phyloP scores from a whole-genome alignment of 2,113 vertebrate genomes.

The Taurulus bubalis region DNA sequence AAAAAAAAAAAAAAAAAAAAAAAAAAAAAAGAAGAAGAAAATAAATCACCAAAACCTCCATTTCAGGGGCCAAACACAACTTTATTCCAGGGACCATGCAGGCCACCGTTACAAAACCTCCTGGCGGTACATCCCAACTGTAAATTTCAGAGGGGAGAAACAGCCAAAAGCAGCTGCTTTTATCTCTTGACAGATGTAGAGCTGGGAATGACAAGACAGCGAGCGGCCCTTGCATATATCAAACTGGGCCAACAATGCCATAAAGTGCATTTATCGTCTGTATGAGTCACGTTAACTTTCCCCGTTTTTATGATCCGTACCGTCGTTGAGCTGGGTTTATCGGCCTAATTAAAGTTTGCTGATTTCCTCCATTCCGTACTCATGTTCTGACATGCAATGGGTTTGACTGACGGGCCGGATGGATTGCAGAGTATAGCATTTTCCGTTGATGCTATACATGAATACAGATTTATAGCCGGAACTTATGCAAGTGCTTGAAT shows the following conservation, averaged over 20 bases:
- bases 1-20: too few species aligned
- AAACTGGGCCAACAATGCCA: slow-evolving; percentile 12
- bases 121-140: slow-evolving; percentile 16
- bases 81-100: slow-evolving; percentile 53
- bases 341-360: neutral
- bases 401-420: neutral
- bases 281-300: slow-evolving; percentile 1
- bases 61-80: slow-evolving; percentile 33
- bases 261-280: neutral
- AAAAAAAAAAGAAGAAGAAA: too few species aligned
- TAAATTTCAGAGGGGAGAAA: slow-evolving; percentile 47
- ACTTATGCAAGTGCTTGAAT: neutral
- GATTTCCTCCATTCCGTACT: neutral
- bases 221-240: neutral
- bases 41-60: slow-evolving; percentile 46
- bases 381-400: neutral
- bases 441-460: neutral
- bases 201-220: slow-evolving; percentile 5
- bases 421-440: neutral
- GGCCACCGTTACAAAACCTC: slow-evolving; percentile 54
- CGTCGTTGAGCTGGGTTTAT: neutral
- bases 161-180: slow-evolving; percentile 26
- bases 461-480: neutral
- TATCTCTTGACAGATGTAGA: slow-evolving; percentile 38
- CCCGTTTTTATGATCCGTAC: slow-evolving; percentile 1